Percentiles rank a stretch among this genome's conserved stretches.
Conservation (phyloP, 2,113 vertebrate species). For the Galemys pyrenaicus region DNA sequence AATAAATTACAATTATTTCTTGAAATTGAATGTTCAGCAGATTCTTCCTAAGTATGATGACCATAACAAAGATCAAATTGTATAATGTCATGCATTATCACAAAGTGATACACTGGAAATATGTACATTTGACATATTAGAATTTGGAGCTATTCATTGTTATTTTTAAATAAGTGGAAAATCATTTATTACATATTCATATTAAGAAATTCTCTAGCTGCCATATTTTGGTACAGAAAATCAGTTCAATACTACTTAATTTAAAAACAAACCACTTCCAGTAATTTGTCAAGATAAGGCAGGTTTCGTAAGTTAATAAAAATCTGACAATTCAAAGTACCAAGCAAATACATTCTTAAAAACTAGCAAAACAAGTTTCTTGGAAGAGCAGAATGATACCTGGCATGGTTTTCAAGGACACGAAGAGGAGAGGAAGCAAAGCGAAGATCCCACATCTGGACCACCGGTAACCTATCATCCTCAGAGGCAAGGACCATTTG, state of each 20-base stretch:
- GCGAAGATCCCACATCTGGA: conserved; percentile 98
- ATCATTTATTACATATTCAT: neutral
- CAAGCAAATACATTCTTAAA: neutral
- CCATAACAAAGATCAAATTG: neutral
- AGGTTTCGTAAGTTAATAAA: neutral
- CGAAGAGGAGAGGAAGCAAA: conserved; percentile 97
- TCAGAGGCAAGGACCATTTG: conserved; percentile 96
- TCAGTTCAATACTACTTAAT: neutral
- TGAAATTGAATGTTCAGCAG: neutral
- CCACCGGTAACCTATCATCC: conserved; percentile 95
- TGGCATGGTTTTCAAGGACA: conserved; percentile 95
- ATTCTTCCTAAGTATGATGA: neutral
- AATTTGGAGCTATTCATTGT: neutral
- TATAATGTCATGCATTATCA: neutral
- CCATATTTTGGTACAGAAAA: neutral
- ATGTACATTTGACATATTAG: neutral
- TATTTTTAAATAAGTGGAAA: conserved; percentile 32
- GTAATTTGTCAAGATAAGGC: neutral
- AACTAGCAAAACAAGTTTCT: neutral
- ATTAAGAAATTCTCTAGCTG: neutral
- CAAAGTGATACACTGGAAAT: neutral
- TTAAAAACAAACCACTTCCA: conserved; percentile 17
- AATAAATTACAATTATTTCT: neutral
- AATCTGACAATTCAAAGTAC: conserved; percentile 23
- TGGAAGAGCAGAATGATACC: conserved; percentile 82